Evolutionary conservation across 2,888 invertebrate genomes (phyloP), one percentile per base, ranked within the genome.

Genomic region (Herminia tarsipennalis): DNA sequence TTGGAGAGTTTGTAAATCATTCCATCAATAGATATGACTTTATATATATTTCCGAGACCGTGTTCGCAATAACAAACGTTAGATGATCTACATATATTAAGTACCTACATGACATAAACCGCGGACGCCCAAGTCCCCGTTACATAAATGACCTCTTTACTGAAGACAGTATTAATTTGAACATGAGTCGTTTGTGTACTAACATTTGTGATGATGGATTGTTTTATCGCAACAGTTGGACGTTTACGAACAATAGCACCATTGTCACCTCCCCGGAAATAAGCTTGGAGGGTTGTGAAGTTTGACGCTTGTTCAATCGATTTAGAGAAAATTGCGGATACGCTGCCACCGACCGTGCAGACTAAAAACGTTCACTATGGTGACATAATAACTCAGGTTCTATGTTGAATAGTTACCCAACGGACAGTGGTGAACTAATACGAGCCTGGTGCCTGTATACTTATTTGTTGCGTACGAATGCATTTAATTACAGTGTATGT

Each of bases 181-280:
- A 21, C 18, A 21, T n/a, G n/a, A 25, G 8, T 10, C 10, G 3
- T 14, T 39, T 34, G 34, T 34, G 28, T 41, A 34, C 16, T 14
- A 28, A 32, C 10, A n/a, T 32, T 25, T 27, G 24, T 25, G 24
- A 27, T 28, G 9, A 37, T 12, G 13, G 16, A 17, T 32, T 32
- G 14, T 12, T n/a, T 33, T 40, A 17, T 32, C 18, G 8, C 17
- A 12, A 6, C n/a, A n/a, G n/a, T 8, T 20, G 0, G 32, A 30
- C 12, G 8, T 25, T 18, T 35, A 2, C 66, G 67, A 70, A 86
- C 84, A 85, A 87, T 83, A 65, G 73, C 41, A 43, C 72, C 69
- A 83, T 83, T 85, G 85, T 83, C 78, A 78, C 71, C 75, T 82
- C 71, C 75, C 58, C 73, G 71, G 77, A 81, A 81, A 74, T 72